Evolutionary conservation across 1,140 invertebrate species (phyloP), one percentile per base, ranked within the genome.

Genomic region (Calephelis virginiensis): DNA sequence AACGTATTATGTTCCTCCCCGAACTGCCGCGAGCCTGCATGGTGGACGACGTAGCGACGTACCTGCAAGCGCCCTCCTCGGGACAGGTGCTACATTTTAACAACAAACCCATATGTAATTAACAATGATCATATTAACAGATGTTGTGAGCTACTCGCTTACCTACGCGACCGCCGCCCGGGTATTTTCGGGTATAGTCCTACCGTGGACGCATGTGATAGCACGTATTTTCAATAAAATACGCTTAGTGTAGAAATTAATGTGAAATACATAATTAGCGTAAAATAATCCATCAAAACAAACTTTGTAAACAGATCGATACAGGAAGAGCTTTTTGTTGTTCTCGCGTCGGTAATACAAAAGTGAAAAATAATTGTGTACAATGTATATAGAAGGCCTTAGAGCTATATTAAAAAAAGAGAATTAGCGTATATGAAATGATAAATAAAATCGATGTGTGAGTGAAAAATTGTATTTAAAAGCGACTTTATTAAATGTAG

Each of bases 71-170:
- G 81, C 88, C 88, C 83, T 89, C 88, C 82, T 88, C 88, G 86
- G 88, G 88, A 90, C 88, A 90, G 88, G 88, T 90, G 86, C 85
- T 90, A 90, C 83, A 88, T 85, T 83, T 86, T 88, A 89, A 89
- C 86, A 87, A 89, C 86, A 85, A 83, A 83, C 84, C 86, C 84
- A 90, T 90, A 90, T 90, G 88, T 90, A 90, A 90, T 90, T 90
- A 90, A 90, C 88, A 89, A 89, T 89, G 86, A 88, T 89, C 82
- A 89, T 89, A 90, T 90, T 90, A 90, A 90, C 88, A 90, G 86
- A 87, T 90, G 88, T 90, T 90, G 88, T 90, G 88, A 83, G 88
- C 88, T 90, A 87, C 87, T 64, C 83, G 86, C 86, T 89, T 90
- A 81, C 78, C 71, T 80, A 72, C 77, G 80, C 83, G 82, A 76